phyloP scores from a whole-genome alignment of 2,113 vertebrate genomes.

The Calidris pygmaea region DNA sequence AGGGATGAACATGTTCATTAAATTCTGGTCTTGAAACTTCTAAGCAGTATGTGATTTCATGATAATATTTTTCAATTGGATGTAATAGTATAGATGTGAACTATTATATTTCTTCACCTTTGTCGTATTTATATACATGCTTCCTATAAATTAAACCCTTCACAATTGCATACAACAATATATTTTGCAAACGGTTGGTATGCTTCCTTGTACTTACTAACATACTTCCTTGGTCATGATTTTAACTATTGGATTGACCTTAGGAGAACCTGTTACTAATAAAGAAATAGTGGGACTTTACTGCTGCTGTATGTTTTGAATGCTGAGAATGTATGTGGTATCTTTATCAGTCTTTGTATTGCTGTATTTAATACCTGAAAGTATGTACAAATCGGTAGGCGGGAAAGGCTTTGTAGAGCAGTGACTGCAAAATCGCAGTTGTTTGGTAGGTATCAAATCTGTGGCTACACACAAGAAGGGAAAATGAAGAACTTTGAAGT shows the following conservation, averaged over 20 bases:
- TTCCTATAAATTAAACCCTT: conserved; percentile 17
- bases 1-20: conserved; percentile 15
- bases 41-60: conserved; percentile 32
- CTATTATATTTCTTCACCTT: neutral
- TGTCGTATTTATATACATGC: neutral
- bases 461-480: neutral
- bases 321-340: neutral
- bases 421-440: neutral
- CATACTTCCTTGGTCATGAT: neutral
- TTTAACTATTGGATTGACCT: neutral
- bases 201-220: neutral
- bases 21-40: conserved; percentile 29
- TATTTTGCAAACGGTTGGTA: neutral
- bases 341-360: neutral
- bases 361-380: neutral
- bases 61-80: conserved; percentile 18
- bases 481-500: neutral
- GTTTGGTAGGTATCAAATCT: neutral
- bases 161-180: neutral
- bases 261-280: neutral
- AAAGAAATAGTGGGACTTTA: neutral
- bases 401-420: neutral
- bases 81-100: neutral
- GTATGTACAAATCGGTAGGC: neutral
- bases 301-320: neutral